A percentile compares a stretch with the other conserved stretches of the same genome.
These are phyloP conservation scores for Darevskia mixta DNA, from an alignment of 2,797 vertebrate species.

Conservation along the genomic window DNA sequence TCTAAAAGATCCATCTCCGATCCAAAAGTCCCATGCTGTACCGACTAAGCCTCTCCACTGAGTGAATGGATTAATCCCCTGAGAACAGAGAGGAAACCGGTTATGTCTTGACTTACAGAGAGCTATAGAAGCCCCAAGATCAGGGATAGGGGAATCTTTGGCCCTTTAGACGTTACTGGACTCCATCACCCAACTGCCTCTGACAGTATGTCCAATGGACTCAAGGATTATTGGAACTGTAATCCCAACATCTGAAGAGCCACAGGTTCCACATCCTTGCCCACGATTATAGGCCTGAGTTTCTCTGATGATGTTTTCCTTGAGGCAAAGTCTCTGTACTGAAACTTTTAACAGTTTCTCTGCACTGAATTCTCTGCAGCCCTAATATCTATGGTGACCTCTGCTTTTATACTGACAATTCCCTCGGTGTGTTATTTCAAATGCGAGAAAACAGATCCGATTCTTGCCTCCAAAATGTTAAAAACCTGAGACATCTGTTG, in stretches of 20 bases:
- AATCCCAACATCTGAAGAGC: no score
- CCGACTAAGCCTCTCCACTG: background rate
- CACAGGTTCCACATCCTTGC: background rate
- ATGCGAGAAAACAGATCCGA: background rate
- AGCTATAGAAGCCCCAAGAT: background rate
- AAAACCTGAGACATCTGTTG: conserved; percentile 53
- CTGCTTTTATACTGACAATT: conserved; percentile 48
- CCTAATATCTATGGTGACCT: conserved; percentile 37
- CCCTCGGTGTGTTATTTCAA: background rate
- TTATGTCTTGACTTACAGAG: background rate
- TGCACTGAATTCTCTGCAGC: conserved; percentile 30
- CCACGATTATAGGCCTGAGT: conserved; percentile 3
- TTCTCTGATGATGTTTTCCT: conserved; percentile 15
- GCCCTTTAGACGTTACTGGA: no score
- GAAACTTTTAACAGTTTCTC: conserved; percentile 46
- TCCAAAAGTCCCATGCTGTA: no score
- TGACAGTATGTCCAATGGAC: no score
- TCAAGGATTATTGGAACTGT: no score
- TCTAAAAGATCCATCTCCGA: background rate
- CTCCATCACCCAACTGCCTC: no score
- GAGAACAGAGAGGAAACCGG: background rate
- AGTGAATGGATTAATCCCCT: background rate
- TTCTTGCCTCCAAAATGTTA: conserved; percentile 48
- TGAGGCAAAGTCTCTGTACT: conserved; percentile 47
- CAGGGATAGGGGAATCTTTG: no score